Conservation (phyloP, 2,797 vertebrate genomes). For the Pyrocephalus nanus region DNA sequence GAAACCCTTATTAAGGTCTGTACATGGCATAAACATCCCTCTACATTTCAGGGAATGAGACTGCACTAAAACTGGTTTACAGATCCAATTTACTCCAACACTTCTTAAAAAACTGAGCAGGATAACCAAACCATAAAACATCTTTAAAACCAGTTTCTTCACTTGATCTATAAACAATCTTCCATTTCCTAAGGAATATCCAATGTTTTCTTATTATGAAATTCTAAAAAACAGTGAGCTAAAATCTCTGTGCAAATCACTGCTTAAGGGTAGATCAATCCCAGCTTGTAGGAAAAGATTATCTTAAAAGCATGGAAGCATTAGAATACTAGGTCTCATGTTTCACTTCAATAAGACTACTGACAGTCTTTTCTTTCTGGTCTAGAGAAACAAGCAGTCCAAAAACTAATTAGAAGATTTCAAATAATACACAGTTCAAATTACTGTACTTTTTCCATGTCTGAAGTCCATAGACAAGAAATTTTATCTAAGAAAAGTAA, state of each 20-base stretch:
- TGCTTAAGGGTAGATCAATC: neutral
- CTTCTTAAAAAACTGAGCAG: neutral
- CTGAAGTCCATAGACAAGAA: neutral
- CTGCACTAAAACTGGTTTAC: neutral
- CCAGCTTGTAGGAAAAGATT: neutral
- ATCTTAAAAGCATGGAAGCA: neutral
- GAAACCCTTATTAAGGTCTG: neutral
- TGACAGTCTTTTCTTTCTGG: neutral
- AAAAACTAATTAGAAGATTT: neutral
- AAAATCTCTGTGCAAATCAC: neutral
- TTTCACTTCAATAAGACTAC: neutral
- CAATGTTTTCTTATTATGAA: neutral
- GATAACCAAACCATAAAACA: neutral
- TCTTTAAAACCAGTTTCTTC: neutral
- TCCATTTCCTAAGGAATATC: neutral
- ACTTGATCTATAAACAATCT: neutral
- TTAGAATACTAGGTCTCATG: neutral
- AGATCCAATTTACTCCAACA: neutral
- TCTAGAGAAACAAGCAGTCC: neutral
- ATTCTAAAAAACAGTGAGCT: neutral
- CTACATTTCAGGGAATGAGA: neutral
- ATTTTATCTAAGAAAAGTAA: neutral
- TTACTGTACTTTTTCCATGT: neutral
- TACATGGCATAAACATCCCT: fast-evolving
- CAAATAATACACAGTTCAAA: neutral